Evolutionary conservation across 2,113 vertebrate species (phyloP).

Genomic region (Pelmatolapia mariae): DNA sequence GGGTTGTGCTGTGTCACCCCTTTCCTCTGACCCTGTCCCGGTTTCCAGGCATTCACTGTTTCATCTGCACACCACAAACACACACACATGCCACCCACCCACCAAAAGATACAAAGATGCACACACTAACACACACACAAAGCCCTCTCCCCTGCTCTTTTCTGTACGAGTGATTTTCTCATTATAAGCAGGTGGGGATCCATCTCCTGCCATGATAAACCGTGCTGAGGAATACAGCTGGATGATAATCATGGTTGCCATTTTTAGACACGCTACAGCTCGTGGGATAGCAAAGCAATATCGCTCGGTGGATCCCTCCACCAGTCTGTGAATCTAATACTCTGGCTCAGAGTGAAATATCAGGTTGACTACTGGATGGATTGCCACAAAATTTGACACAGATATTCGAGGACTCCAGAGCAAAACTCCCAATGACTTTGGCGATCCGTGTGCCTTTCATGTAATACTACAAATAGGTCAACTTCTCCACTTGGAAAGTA

Average conservation of each 20-base stretch:
- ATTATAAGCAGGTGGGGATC: slow-evolving; percentile 27
- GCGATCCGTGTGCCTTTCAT: not conserved
- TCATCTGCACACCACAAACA: not conserved
- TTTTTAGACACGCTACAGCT: slow-evolving; percentile 17
- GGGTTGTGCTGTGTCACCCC: not conserved
- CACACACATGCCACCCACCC: not conserved
- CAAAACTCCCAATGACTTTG: not conserved
- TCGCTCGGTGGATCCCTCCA: not conserved
- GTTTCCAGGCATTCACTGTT: slow-evolving; percentile 8
- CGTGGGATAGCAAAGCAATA: not conserved
- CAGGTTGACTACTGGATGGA: not conserved
- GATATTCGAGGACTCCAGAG: not conserved
- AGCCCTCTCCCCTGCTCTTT: slow-evolving; percentile 1
- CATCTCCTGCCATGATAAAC: slow-evolving; percentile 9
- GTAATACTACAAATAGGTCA: not conserved
- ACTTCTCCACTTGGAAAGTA: not conserved
- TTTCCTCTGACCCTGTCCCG: slow-evolving; percentile 41
- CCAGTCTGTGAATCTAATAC: not conserved
- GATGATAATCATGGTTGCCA: slow-evolving; percentile 18
- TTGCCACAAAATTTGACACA: not conserved
- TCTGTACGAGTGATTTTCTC: slow-evolving; percentile 35
- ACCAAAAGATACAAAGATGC: not conserved
- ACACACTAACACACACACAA: not conserved
- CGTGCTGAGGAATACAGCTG: slow-evolving; percentile 13
- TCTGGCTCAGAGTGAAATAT: not conserved